A percentile compares a stretch with the other conserved stretches of the same genome.
Conservation (phyloP, 1,140 invertebrate genomes). For the Microplitis demolitor region DNA sequence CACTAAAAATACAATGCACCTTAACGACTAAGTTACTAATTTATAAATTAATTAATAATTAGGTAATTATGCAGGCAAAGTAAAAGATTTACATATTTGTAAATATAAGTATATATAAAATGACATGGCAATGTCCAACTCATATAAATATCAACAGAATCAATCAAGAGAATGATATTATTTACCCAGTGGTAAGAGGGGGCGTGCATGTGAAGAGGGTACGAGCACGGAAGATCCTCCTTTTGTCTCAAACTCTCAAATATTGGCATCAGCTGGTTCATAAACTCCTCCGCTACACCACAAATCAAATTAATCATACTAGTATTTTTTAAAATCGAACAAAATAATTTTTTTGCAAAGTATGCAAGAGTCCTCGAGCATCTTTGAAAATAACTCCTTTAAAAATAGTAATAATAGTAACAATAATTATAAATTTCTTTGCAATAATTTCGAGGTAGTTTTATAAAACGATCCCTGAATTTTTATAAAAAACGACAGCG, state of each 20-base stretch:
- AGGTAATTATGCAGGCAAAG: constrained; percentile 4
- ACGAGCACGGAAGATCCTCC: constrained; percentile 85
- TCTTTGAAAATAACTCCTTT: neutral
- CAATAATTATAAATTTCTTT: neutral
- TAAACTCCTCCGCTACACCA: constrained; percentile 85
- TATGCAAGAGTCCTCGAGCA: neutral
- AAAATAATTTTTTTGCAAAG: neutral
- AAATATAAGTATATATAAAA: neutral
- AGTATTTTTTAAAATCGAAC: neutral
- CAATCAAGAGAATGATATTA: constrained; percentile 53
- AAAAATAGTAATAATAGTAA: neutral
- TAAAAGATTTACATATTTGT: neutral
- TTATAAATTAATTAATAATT: neutral
- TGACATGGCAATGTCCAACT: constrained; percentile 8
- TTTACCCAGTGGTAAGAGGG: constrained; percentile 75
- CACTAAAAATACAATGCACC: too few relatives aligned
- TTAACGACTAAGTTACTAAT: too few relatives aligned
- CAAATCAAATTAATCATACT: constrained; percentile 45
- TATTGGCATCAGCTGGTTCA: constrained; percentile 90
- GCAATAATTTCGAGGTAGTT: neutral
- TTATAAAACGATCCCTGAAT: too few relatives aligned
- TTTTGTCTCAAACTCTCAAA: constrained; percentile 88
- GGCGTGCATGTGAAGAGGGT: constrained; percentile 78
- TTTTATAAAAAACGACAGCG: neutral
- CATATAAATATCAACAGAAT: constrained; percentile 29